phyloP scores from a whole-genome alignment of 2,888 invertebrate genomes.

The Leptinotarsa haldemani region DNA sequence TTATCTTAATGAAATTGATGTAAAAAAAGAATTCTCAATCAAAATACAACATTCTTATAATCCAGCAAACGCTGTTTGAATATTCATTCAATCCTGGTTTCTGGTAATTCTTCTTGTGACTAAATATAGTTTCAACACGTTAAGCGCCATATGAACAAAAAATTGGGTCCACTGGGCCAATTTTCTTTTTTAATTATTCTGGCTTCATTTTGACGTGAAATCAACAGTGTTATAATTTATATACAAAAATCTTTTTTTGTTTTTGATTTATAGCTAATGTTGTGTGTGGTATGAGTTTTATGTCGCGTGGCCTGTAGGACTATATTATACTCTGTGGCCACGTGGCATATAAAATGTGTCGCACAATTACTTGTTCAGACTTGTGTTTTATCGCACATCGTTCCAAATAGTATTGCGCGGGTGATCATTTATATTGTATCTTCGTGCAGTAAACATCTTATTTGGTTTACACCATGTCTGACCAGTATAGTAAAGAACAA shows the following conservation, averaged over 20 bases:
- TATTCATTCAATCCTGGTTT: too few relatives aligned
- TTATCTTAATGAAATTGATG: too few relatives aligned
- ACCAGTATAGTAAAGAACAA: constrained; percentile 3
- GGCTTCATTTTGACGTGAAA: constrained; percentile 18
- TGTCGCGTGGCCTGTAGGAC: constrained; percentile 20
- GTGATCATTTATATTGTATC: constrained; percentile 12
- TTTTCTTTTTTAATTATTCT: constrained; percentile 15
- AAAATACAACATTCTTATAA: too few relatives aligned
- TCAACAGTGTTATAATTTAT: constrained; percentile 14
- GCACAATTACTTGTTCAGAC: constrained; percentile 14
- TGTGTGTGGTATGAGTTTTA: constrained; percentile 23
- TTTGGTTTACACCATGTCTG: constrained; percentile 2
- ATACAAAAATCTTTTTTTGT: constrained; percentile 18
- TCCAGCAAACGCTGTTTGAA: too few relatives aligned
- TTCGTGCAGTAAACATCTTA: constrained; percentile 15
- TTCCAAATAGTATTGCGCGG: constrained; percentile 10
- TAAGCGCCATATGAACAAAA: background rate
- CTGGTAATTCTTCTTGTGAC: too few relatives aligned
- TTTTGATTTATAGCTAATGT: constrained; percentile 18
- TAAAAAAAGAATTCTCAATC: too few relatives aligned
- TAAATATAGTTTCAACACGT: background rate
- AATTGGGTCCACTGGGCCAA: constrained; percentile 7
- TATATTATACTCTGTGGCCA: constrained; percentile 12
- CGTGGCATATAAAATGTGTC: constrained; percentile 1
- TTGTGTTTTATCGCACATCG: constrained; percentile 13